phyloP scores from a whole-genome alignment of 2,113 vertebrate species.

The Brachypodius melanocephalos region DNA sequence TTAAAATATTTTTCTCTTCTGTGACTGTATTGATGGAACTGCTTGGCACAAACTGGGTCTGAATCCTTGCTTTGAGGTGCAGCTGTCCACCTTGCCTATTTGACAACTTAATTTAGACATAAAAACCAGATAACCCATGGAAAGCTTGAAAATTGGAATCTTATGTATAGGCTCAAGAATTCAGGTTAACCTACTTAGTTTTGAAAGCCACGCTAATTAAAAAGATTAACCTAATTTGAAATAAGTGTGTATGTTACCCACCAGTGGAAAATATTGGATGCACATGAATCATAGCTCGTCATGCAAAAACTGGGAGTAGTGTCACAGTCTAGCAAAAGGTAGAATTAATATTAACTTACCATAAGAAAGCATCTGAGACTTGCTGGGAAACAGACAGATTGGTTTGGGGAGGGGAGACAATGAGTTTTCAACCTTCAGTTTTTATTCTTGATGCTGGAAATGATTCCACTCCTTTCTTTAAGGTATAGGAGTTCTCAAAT shows the following conservation, averaged over 20 bases:
- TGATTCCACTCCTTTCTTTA: not conserved
- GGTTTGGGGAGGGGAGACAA: not conserved
- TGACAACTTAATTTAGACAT: not conserved
- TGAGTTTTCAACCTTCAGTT: not conserved
- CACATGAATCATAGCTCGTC: not conserved
- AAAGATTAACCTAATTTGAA: conserved; percentile 44
- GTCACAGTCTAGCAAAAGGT: not conserved
- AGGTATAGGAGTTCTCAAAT: not conserved
- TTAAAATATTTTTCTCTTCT: not conserved
- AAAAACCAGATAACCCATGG: not conserved
- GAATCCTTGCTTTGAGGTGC: not conserved
- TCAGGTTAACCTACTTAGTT: not conserved
- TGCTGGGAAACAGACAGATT: not conserved
- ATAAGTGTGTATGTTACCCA: not conserved
- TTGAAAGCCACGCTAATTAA: conserved; percentile 28
- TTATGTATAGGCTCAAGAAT: not conserved
- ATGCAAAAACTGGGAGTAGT: not conserved
- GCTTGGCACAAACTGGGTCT: not conserved
- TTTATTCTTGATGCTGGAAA: not conserved
- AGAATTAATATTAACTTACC: not conserved
- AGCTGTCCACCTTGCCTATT: not conserved
- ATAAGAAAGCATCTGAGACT: not conserved
- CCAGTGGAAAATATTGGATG: not conserved
- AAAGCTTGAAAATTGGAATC: not conserved
- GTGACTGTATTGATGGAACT: not conserved